Percentiles rank a stretch among this genome's conserved stretches.
Evolutionary conservation across 2,113 vertebrate species (phyloP).

Genomic region (Phocoena phocoena): DNA sequence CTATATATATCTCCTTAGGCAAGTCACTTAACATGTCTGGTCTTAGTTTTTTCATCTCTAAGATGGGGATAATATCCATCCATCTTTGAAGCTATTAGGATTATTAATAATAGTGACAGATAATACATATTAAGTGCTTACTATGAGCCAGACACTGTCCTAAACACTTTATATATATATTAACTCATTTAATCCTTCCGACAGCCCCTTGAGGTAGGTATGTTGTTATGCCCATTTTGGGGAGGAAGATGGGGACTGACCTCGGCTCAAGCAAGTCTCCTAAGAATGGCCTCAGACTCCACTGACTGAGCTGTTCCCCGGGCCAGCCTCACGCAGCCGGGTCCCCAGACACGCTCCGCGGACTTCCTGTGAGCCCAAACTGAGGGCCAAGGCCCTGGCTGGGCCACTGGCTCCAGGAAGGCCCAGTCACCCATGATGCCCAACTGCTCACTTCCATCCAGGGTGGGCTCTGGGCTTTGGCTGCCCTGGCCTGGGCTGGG

Average conservation of each 20-base stretch:
- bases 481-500: constrained; percentile 72
- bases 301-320: background rate
- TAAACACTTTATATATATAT: background rate
- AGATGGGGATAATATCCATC: background rate
- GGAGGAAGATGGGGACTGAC: background rate
- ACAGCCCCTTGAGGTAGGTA: background rate
- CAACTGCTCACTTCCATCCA: constrained; percentile 73
- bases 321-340: background rate
- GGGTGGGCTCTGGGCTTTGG: constrained; percentile 72
- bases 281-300: constrained; percentile 16
- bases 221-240: background rate
- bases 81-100: background rate
- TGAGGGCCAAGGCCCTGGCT: constrained; percentile 61
- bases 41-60: constrained; percentile 21
- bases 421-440: constrained; percentile 77
- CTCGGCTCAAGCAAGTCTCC: background rate
- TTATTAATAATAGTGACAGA: background rate
- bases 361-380: constrained; percentile 60
- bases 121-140: background rate
- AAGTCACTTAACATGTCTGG: background rate
- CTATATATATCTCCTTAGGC: background rate
- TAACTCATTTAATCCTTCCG: background rate
- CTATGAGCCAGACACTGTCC: background rate
- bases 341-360: constrained; percentile 45
- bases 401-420: constrained; percentile 69